phyloP scores from a whole-genome alignment of 2,888 invertebrate species.

The Drosophila falleni region DNA sequence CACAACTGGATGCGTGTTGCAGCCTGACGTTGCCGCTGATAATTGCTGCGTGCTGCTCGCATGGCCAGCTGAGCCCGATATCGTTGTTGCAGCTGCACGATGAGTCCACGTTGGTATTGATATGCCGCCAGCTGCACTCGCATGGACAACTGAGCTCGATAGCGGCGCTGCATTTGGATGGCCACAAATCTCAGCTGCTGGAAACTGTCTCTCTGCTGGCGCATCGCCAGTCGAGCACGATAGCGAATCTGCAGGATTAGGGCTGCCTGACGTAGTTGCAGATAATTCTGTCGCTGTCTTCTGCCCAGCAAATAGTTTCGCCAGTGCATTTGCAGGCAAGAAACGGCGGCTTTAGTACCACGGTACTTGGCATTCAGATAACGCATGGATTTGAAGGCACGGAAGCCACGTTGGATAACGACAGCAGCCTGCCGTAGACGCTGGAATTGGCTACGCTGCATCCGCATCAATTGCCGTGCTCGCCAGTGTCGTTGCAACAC shows the following conservation, averaged over 20 bases:
- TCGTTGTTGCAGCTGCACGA: constrained; percentile 76
- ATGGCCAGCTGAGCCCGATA: constrained; percentile 80
- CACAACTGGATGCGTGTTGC: constrained; percentile 68
- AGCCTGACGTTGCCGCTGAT: constrained; percentile 59
- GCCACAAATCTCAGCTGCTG: constrained; percentile 73
- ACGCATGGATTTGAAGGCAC: constrained; percentile 77
- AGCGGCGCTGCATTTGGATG: constrained; percentile 69
- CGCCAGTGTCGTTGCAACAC: constrained; percentile 83
- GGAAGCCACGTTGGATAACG: constrained; percentile 73
- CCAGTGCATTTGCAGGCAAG: constrained; percentile 84
- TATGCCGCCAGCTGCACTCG: constrained; percentile 49
- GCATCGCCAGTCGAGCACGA: constrained; percentile 73
- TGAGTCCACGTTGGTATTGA: constrained; percentile 61
- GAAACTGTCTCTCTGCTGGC: constrained; percentile 62
- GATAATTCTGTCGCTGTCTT: constrained; percentile 36
- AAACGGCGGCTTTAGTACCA: constrained; percentile 73
- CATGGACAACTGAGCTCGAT: constrained; percentile 64
- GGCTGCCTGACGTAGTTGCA: constrained; percentile 35
- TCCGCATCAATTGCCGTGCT: constrained; percentile 66
- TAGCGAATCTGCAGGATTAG: constrained; percentile 52
- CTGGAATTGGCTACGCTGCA: constrained; percentile 53
- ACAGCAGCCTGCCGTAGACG: constrained; percentile 81
- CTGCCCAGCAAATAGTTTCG: constrained; percentile 72
- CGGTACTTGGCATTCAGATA: constrained; percentile 78
- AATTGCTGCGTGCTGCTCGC: constrained; percentile 55